A percentile compares a stretch with the other conserved stretches of the same genome.
phyloP scores from a whole-genome alignment of 2,113 vertebrate species.

The Microcebus lehilahytsara region DNA sequence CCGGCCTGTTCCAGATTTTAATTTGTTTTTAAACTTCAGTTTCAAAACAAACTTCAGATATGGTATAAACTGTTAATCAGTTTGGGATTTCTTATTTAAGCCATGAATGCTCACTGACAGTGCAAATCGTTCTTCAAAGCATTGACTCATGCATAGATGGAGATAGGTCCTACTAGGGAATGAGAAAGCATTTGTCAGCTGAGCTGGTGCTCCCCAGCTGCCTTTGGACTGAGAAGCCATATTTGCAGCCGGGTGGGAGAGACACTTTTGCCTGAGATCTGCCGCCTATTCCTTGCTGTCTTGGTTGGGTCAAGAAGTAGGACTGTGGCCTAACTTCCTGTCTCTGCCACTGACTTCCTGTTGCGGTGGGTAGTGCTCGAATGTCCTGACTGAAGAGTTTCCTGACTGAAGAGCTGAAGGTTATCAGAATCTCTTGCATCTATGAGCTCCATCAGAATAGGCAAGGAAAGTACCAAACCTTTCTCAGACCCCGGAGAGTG shows the following conservation, averaged over 20 bases:
- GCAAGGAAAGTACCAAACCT: background rate
- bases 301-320: slow-evolving; percentile 15
- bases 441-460: background rate
- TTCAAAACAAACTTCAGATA: background rate
- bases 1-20: background rate
- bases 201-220: background rate
- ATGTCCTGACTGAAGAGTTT: background rate
- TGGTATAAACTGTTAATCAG: background rate
- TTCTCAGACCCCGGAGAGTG: background rate
- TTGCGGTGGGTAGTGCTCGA: background rate
- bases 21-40: background rate
- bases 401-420: background rate
- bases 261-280: background rate
- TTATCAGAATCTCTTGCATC: background rate
- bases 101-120: background rate
- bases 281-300: background rate
- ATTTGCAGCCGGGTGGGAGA: background rate
- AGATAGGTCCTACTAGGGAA: background rate
- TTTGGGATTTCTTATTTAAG: background rate
- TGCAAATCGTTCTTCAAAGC: background rate
- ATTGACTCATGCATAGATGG: background rate
- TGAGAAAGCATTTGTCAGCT: background rate
- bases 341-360: slow-evolving; percentile 45
- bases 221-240: background rate
- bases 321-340: slow-evolving; percentile 52